Evolutionary conservation across 2,113 vertebrate genomes (phyloP), one percentile per base, ranked within the genome.

Genomic region (Lamprologus lemairii): DNA sequence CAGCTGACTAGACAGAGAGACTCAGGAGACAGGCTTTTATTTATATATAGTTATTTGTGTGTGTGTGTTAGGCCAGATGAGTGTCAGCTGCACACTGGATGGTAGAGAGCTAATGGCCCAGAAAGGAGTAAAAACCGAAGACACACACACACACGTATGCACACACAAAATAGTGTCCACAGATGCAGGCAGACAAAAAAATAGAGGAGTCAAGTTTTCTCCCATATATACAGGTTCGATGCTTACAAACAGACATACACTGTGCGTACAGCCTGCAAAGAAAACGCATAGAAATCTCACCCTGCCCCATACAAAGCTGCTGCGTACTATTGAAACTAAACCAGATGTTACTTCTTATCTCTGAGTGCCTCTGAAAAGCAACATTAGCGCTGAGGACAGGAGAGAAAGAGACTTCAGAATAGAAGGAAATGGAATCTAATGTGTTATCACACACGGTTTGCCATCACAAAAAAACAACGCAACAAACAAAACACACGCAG

Each of bases 331-430:
- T 96, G 96, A 97, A 97, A 96, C 95, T 95, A 97, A 97, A 98
- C 97, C 98, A 98, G 98, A 98, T 98, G 97, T 97, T 97, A 95
- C 96, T 96, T 97, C 97, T 98, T 98, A 98, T 98, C 97, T 95
- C 93, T 94, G 96, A 94, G 91, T 94, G 93, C 95, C 89, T 97
- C 88, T 97, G 96, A 96, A 97, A 97, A 97, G 97, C 96, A 97
- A 97, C 96, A 95, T 97, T 97, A 95, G 95, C 92, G 94, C 95
- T 91, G 95, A 93, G 96, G 90, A 96, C 96, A 96, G 96, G 95
- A 91, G 95, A 84, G 96, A 96, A 97, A 86, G 93, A 95, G 87
- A 93, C 95, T 94, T 95, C 95, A 96, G 84, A 97, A 97, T 96
- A 97, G 73, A 88, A 75, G 81, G 63, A 90, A 93, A 89, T 87